These are phyloP conservation scores for Orthonychiurus folsomi DNA, from an alignment of 2,888 invertebrate species.

Conservation along the genomic window DNA sequence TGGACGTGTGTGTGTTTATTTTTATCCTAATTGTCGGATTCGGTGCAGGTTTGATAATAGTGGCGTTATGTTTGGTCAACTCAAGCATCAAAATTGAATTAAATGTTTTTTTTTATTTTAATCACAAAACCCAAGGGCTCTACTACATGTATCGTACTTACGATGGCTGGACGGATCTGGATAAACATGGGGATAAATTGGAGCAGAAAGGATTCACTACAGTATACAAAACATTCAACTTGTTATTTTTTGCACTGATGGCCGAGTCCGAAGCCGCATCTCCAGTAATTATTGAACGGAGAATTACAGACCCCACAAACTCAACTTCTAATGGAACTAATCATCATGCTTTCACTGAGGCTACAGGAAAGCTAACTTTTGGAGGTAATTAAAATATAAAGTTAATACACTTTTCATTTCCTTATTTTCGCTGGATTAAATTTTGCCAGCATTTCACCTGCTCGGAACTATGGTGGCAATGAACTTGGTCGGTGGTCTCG, in stretches of 20 bases:
- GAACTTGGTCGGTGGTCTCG: constrained; percentile 58
- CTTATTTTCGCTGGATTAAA: background rate
- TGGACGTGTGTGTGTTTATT: constrained; percentile 56
- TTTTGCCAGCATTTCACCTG: constrained; percentile 54
- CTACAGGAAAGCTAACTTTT: background rate
- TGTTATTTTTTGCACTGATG: background rate
- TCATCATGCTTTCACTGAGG: constrained; percentile 1
- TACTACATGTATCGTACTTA: background rate
- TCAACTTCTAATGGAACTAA: background rate
- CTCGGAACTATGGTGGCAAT: constrained; percentile 62
- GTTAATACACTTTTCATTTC: background rate
- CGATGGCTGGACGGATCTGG: background rate
- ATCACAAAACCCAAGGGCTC: no score
- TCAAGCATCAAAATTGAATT: no score
- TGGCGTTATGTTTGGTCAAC: no score
- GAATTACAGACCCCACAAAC: background rate
- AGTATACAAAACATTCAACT: background rate
- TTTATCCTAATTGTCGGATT: constrained; percentile 54
- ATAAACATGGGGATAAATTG: background rate
- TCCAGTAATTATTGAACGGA: background rate
- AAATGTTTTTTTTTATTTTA: background rate
- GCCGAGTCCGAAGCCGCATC: background rate
- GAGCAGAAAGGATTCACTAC: background rate
- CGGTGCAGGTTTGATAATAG: no score
- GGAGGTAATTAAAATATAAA: background rate